Base-by-base conservation (phyloP, 2,113 vertebrate species). In the Glaucidium brasilianum region DNA sequence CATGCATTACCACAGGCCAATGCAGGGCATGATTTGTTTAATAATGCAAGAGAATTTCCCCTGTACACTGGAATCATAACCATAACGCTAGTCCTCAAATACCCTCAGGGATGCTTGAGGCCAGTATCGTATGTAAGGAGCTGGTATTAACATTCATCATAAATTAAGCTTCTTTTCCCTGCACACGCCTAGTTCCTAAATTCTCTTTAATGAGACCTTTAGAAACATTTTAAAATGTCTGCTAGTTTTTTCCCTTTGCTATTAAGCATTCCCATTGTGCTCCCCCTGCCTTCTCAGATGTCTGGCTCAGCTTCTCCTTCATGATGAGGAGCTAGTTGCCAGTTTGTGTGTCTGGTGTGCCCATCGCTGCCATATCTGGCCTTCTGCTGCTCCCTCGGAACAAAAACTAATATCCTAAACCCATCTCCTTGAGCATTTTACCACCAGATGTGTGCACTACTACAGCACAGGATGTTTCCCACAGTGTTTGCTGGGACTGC, bases 161-260 rank as follows among this genome's bases (percentile, higher is more conserved):
- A 90, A 96, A 93, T 93, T 93, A 96, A 96, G 85, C 74, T 95
- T 78, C 92, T 96, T 97, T 94, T 50, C 85, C 64, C 76, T 76
- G 75, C 69, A 47, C 30, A 69, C 0, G 14, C 60, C 53, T 80
- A 55, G 3, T 41, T 86, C 79, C 86, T 87, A 95, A 94, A 94
- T 96, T 62, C 49, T 89, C 89, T 95, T 94, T 81, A 96, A 75
- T 14, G 16, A 85, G 77, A 90, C 53, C n/a, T 94, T 91, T 94
- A 17, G 86, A 97, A 92, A 84, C 62, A 93, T 91, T 96, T 87
- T 37, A 0, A 91, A 91, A 87, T 25, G 30, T 78, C 87, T 92
- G 62, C n/a, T n/a, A 78, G 76, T 53, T 69, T 53, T 62, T 84
- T 89, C 45, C 14, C 15, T 71, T 84, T 64, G 23, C 52, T 79